A percentile compares a stretch with the other conserved stretches of the same genome.
phyloP scores from a whole-genome alignment of 2,113 vertebrate genomes.

The Cebus imitator region DNA sequence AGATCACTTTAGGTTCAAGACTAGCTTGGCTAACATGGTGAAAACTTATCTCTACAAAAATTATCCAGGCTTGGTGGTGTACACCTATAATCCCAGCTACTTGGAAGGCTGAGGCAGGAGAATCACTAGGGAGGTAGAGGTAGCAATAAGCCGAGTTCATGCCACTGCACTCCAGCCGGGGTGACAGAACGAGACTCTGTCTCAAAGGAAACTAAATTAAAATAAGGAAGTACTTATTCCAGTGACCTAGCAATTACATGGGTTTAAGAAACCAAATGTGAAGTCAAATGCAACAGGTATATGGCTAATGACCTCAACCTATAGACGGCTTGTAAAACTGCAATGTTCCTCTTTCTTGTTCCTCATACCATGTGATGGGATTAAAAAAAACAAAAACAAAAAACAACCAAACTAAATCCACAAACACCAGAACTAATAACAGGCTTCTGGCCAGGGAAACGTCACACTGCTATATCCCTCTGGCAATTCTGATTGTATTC shows the following conservation, averaged over 20 bases:
- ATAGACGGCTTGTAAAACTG: too few species aligned
- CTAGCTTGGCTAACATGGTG: too few species aligned
- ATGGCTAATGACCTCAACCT: background rate
- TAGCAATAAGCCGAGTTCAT: too few species aligned
- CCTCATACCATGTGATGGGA: background rate
- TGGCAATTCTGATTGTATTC: background rate
- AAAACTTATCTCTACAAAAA: too few species aligned
- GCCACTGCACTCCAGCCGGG: too few species aligned
- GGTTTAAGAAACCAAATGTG: background rate
- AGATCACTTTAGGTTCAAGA: too few species aligned
- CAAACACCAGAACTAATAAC: background rate
- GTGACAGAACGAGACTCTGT: too few species aligned
- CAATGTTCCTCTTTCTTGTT: background rate
- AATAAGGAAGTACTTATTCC: background rate
- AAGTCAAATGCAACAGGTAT: rapidly evolving
- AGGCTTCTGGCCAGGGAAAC: background rate
- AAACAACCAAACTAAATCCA: background rate
- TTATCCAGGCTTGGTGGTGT: too few species aligned
- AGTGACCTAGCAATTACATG: rapidly evolving
- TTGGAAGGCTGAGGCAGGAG: too few species aligned
- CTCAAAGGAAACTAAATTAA: background rate
- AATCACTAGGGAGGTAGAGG: too few species aligned
- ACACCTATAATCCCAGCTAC: too few species aligned
- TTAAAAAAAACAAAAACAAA: background rate
- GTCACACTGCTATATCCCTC: background rate